These are phyloP conservation scores for Geophilus truncorum DNA, from an alignment of 2,888 invertebrate species.

Conservation along the genomic window DNA sequence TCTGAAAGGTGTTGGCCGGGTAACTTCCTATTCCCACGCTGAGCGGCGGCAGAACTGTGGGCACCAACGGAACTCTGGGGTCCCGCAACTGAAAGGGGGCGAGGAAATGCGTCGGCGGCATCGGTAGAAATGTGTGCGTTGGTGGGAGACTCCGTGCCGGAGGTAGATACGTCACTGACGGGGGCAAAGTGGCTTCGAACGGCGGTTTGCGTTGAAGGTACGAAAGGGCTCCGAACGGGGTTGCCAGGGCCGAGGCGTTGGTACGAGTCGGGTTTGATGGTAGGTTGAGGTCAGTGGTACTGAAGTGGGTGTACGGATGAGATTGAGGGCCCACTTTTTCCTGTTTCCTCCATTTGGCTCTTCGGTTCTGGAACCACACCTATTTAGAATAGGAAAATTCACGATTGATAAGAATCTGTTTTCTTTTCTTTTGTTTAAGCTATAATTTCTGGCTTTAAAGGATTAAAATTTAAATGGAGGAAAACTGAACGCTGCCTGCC, in stretches of 20 bases:
- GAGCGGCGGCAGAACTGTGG: slow-evolving; percentile 29
- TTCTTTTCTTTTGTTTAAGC: too few species aligned
- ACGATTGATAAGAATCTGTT: too few species aligned
- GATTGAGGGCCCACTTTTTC: slow-evolving; percentile 87
- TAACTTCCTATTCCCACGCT: slow-evolving; percentile 29
- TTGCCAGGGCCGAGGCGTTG: background rate
- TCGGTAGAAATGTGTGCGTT: slow-evolving; percentile 3
- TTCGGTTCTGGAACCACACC: slow-evolving; percentile 91
- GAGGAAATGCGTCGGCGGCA: background rate
- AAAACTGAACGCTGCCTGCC: too few species aligned
- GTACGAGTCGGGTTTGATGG: slow-evolving; percentile 30
- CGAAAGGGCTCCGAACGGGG: background rate
- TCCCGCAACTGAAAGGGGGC: slow-evolving; percentile 5
- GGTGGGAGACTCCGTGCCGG: slow-evolving; percentile 31
- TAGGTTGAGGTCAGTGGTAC: slow-evolving; percentile 23
- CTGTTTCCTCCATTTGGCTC: slow-evolving; percentile 89
- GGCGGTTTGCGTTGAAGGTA: slow-evolving; percentile 34
- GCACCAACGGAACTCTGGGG: background rate
- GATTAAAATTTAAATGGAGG: too few species aligned
- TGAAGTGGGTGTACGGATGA: slow-evolving; percentile 82
- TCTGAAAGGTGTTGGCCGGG: slow-evolving; percentile 28
- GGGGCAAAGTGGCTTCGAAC: slow-evolving; percentile 29
- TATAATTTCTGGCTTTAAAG: too few species aligned
- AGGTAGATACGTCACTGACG: slow-evolving; percentile 27
- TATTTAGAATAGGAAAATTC: slow-evolving; percentile 44